Conservation (phyloP, 2,797 vertebrate species). For the Naso thynnoides region DNA sequence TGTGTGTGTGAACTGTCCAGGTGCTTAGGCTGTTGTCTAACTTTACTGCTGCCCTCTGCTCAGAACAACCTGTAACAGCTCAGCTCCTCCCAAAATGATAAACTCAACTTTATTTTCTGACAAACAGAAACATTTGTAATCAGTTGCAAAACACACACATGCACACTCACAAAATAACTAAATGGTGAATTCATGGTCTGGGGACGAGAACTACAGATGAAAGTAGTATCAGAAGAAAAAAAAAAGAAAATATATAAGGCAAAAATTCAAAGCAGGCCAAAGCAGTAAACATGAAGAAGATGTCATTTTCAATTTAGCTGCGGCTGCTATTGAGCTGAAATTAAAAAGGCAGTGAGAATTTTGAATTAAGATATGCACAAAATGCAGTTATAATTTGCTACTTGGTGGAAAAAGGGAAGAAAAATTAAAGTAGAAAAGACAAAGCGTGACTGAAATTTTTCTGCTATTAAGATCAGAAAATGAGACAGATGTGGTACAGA, state of each 20-base stretch:
- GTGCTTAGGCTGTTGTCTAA: constrained; percentile 36
- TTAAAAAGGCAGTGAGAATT: constrained; percentile 15
- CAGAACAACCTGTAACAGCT: constrained; percentile 16
- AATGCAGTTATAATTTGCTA: constrained; percentile 8
- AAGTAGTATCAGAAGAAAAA: constrained; percentile 28
- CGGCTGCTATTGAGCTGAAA: constrained; percentile 28
- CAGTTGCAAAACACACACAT: neutral
- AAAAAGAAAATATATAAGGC: constrained; percentile 5
- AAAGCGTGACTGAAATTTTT: neutral
- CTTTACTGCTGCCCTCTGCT: constrained; percentile 43
- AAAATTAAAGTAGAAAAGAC: neutral
- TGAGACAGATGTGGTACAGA: constrained; percentile 1
- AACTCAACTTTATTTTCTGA: constrained; percentile 13
- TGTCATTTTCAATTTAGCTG: constrained; percentile 18
- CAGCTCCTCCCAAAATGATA: constrained; percentile 13
- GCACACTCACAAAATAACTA: constrained; percentile 19
- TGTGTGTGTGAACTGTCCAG: constrained; percentile 49
- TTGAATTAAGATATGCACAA: constrained; percentile 17
- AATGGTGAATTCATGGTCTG: constrained; percentile 37
- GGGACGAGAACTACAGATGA: constrained; percentile 10
- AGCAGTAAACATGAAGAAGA: constrained; percentile 15
- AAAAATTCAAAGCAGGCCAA: constrained; percentile 25
- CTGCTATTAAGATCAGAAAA: constrained; percentile 9
- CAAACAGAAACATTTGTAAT: constrained; percentile 14
- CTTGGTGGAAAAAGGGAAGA: neutral